A percentile compares a stretch with the other conserved stretches of the same genome.
Evolutionary conservation across 1,140 invertebrate genomes (phyloP).

Genomic region (Papilio helenus): DNA sequence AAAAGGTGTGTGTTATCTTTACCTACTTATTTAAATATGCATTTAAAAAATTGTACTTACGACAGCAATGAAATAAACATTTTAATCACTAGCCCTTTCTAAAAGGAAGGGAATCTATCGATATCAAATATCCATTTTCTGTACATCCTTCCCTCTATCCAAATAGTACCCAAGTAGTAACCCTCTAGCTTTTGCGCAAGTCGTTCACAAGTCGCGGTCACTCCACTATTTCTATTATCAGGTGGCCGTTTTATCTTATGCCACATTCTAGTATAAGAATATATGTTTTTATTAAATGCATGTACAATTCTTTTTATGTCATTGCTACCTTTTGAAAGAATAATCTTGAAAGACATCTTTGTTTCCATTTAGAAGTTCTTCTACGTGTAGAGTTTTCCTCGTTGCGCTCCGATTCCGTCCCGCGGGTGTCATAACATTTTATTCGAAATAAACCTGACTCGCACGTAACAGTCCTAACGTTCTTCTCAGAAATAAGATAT

Average conservation of each 20-base stretch:
- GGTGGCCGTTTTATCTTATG: background rate
- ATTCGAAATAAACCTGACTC: slow-evolving; percentile 35
- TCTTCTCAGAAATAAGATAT: too few species aligned
- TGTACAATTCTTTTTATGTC: slow-evolving; percentile 13
- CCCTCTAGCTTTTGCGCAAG: too few species aligned
- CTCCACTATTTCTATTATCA: too few species aligned
- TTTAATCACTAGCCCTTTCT: too few species aligned
- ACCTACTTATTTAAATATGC: too few species aligned
- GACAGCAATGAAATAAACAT: too few species aligned
- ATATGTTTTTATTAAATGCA: background rate
- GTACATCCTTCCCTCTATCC: too few species aligned
- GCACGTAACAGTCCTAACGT: background rate
- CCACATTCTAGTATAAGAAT: background rate
- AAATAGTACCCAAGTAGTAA: too few species aligned
- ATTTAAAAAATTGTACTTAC: too few species aligned
- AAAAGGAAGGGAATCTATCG: too few species aligned
- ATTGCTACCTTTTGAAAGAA: slow-evolving; percentile 1
- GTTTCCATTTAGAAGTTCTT: slow-evolving; percentile 16
- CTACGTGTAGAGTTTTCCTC: slow-evolving; percentile 31
- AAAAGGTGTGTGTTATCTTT: background rate
- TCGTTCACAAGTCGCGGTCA: too few species aligned
- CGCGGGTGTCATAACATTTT: slow-evolving; percentile 37
- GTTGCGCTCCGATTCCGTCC: slow-evolving; percentile 16
- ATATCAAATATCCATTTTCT: too few species aligned
- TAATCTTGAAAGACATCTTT: slow-evolving; percentile 19